Evolutionary conservation across 2,888 invertebrate genomes (phyloP), one percentile per base, ranked within the genome.

Genomic region (Dromius quadrimaculatus): DNA sequence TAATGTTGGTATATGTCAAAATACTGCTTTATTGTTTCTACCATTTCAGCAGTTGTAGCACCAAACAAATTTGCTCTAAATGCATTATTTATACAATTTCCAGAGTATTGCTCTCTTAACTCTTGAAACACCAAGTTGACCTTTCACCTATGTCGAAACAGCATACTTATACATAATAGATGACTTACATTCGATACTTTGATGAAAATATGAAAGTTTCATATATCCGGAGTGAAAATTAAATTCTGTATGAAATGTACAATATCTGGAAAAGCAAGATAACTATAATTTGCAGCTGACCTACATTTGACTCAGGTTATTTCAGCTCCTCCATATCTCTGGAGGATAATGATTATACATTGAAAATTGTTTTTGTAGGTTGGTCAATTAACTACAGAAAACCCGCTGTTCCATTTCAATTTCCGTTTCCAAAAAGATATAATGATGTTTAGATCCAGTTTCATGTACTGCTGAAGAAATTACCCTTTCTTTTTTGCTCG

Each of bases 201-300:
- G 13, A 38, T 38, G 38, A 11, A 9, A 2, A 5, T 9, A n/a
- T 36, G 11, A 9, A n/a, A 9, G 36, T 5, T n/a, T 36, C 4
- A 36, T 36, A 0, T 11, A 11, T 0, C 38, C 1, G 38, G n/a
- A n/a, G n/a, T n/a, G n/a, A n/a, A n/a, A n/a, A n/a, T n/a, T n/a
- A n/a, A n/a, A n/a, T n/a, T n/a, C n/a, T n/a, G n/a, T n/a, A n/a
- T n/a, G n/a, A n/a, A n/a, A n/a, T n/a, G n/a, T n/a, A n/a, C n/a
- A n/a, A n/a, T n/a, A n/a, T n/a, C n/a, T n/a, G n/a, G n/a, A 15
- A 11, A 2, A 2, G 38, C 38, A 38, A 15, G 38, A 38, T n/a
- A 38, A 15, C 38, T 38, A n/a, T 38, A 38, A 38, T 38, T 38
- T 11, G 38, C 38, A 38, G 38, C 38, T 38, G 38, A 38, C 38